Conservation (phyloP, 2,888 invertebrate genomes). For the Stomorhina lunata region DNA sequence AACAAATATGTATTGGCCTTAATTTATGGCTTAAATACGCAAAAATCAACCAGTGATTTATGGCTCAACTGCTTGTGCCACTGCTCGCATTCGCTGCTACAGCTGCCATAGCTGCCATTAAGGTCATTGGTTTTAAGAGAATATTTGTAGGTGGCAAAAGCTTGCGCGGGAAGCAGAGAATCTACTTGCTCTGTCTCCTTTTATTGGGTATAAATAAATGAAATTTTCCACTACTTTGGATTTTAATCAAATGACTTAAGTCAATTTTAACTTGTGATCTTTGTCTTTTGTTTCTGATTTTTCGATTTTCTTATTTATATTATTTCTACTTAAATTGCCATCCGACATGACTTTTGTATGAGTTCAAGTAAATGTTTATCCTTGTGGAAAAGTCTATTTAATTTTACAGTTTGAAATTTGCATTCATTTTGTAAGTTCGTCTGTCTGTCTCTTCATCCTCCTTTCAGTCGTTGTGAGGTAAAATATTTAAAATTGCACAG, state of each 20-base stretch:
- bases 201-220: constrained; percentile 3
- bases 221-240: constrained; percentile 35
- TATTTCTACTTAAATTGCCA: constrained; percentile 39
- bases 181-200: too few species aligned
- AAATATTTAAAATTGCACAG: background rate
- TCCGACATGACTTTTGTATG: background rate
- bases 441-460: background rate
- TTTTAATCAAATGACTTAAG: constrained; percentile 54
- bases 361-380: too few species aligned
- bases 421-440: background rate
- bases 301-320: background rate
- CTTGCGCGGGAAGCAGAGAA: too few species aligned
- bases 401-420: too few species aligned
- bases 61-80: constrained; percentile 22
- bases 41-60: constrained; percentile 55
- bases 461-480: background rate
- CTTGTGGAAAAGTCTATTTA: background rate
- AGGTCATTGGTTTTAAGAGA: constrained; percentile 11
- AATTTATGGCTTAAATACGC: constrained; percentile 52
- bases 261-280: constrained; percentile 18
- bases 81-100: background rate
- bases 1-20: constrained; percentile 28
- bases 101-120: background rate
- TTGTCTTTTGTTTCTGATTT: background rate
- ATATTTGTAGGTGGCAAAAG: background rate